Evolutionary conservation across 2,797 vertebrate species (phyloP).

Genomic region (Halcyon smyrnensis): DNA sequence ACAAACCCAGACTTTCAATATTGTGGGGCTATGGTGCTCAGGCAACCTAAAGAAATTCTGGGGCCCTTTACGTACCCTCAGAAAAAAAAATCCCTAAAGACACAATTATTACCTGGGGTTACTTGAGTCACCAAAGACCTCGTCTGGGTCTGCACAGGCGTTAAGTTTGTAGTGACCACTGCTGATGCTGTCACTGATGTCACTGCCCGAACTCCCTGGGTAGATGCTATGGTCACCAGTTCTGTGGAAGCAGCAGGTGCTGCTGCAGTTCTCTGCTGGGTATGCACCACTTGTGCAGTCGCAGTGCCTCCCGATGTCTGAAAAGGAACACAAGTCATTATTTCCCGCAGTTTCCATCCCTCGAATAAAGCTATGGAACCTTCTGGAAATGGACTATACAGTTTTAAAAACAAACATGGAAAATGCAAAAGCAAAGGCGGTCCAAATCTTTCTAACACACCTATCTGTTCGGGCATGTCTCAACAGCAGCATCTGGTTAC

Average conservation of each 20-base stretch:
- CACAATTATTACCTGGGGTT: constrained; percentile 77
- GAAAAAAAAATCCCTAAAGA: background rate
- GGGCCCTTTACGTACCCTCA: rapidly evolving
- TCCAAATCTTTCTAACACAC: background rate
- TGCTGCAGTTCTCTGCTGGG: constrained; percentile 84
- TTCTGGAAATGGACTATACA: rapidly evolving
- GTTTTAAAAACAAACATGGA: background rate
- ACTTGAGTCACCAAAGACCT: constrained; percentile 87
- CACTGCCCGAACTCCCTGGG: constrained; percentile 85
- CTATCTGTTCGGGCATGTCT: background rate
- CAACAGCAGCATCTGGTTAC: background rate
- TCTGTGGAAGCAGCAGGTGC: constrained; percentile 82
- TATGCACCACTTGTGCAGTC: constrained; percentile 86
- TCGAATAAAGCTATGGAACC: rapidly evolving
- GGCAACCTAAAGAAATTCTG: background rate
- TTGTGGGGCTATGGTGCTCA: rapidly evolving
- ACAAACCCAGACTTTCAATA: background rate
- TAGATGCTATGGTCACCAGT: constrained; percentile 87
- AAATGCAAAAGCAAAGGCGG: background rate
- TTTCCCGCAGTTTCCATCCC: background rate
- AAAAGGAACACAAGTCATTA: background rate
- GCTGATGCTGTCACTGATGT: constrained; percentile 87
- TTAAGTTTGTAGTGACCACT: constrained; percentile 88
- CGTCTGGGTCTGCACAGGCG: constrained; percentile 85
- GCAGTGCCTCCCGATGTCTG: constrained; percentile 78